These are phyloP conservation scores for Ranitomeya variabilis DNA, from an alignment of 2,113 vertebrate genomes.

Conservation along the genomic window DNA sequence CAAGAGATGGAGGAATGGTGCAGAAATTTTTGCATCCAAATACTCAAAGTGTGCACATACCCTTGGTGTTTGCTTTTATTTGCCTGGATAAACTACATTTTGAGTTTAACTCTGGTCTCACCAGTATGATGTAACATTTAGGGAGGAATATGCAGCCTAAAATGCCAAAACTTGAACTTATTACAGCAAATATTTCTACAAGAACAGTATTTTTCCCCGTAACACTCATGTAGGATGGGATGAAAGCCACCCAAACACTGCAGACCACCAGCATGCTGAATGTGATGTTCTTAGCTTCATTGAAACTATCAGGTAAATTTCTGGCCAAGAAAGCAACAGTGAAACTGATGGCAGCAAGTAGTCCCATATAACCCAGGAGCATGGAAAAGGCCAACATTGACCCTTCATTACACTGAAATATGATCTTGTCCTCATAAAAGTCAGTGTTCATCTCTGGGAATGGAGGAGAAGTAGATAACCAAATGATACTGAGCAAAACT, in stretches of 20 bases:
- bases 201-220: constrained; percentile 5
- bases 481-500: no score
- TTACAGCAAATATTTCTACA: constrained; percentile 21
- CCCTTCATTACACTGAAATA: background rate
- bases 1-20: no score
- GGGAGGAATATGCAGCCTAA: background rate
- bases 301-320: constrained; percentile 54
- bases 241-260: constrained; percentile 22
- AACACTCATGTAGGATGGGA: background rate
- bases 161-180: background rate
- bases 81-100: background rate
- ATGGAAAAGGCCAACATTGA: constrained; percentile 39
- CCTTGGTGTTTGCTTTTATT: background rate
- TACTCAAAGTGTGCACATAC: no score
- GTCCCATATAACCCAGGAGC: constrained; percentile 49
- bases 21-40: no score
- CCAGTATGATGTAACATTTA: background rate
- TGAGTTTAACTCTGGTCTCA: background rate
- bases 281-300: constrained; percentile 59
- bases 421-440: no score
- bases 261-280: constrained; percentile 55
- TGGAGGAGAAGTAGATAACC: no score
- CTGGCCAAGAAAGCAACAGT: constrained; percentile 31
- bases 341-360: constrained; percentile 48
- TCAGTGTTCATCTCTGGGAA: no score